Percentiles rank a stretch among this genome's conserved stretches.
These are phyloP conservation scores for Laupala kohalensis DNA, from an alignment of 1,140 invertebrate species.

Conservation along the genomic window DNA sequence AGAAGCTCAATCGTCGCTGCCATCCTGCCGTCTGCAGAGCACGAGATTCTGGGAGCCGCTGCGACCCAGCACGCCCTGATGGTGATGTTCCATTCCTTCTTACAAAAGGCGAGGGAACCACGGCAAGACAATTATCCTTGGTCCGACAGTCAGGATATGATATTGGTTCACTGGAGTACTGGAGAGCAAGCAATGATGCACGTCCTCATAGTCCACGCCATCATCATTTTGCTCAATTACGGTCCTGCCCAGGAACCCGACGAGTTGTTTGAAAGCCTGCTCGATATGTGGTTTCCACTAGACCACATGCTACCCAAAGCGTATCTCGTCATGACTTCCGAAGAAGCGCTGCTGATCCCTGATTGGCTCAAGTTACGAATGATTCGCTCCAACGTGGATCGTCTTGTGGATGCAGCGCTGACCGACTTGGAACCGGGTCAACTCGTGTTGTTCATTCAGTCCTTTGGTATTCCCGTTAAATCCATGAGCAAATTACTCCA, in stretches of 20 bases:
- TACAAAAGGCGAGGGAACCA: conserved; percentile 50
- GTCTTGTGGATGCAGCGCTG: conserved; percentile 74
- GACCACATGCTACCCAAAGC: conserved; percentile 48
- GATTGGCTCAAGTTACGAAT: conserved; percentile 91
- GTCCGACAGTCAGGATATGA: conserved; percentile 45
- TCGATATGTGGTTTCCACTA: conserved; percentile 44
- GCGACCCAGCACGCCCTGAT: conserved; percentile 63
- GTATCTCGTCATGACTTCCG: conserved; percentile 67
- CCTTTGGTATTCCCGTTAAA: conserved; percentile 83
- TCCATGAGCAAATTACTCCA: conserved; percentile 75
- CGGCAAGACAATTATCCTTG: conserved; percentile 48
- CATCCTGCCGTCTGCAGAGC: conserved; percentile 65
- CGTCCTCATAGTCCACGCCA: conserved; percentile 81
- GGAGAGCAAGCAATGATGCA: conserved; percentile 75
- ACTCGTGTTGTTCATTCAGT: conserved; percentile 89
- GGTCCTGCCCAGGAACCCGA: conserved; percentile 41
- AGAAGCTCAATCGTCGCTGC: conserved; percentile 75
- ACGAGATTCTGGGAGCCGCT: conserved; percentile 33
- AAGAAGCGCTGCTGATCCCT: conserved; percentile 74
- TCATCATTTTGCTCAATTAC: conserved; percentile 83
- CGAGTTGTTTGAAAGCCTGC: conserved; percentile 17
- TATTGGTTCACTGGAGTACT: conserved; percentile 67
- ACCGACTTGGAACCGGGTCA: conserved; percentile 76
- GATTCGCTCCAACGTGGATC: conserved; percentile 72
- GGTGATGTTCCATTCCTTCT: conserved; percentile 60